A percentile compares a stretch with the other conserved stretches of the same genome.
Evolutionary conservation across 2,888 invertebrate genomes (phyloP).

Genomic region (Macaria liturata): DNA sequence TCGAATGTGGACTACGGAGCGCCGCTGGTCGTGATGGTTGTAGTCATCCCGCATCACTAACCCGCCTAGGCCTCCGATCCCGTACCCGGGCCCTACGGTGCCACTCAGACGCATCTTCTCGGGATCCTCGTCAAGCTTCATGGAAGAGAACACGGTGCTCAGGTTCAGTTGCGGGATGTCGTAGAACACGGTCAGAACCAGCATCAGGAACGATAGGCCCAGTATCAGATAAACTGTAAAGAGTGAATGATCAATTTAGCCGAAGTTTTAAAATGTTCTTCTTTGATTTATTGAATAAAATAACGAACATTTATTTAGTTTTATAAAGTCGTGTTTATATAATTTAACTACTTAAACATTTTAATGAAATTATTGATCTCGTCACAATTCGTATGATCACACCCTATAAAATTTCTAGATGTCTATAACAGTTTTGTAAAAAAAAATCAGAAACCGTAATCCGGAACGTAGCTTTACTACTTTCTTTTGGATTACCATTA

Average conservation of each 20-base stretch:
- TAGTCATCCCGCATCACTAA: constrained; percentile 75
- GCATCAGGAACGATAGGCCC: constrained; percentile 93
- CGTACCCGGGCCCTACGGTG: constrained; percentile 77
- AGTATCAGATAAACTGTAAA: constrained; percentile 89
- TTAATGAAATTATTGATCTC: too few relatives aligned
- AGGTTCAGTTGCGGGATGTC: constrained; percentile 95
- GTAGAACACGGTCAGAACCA: constrained; percentile 92
- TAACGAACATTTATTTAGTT: too few relatives aligned
- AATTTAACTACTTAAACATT: too few relatives aligned
- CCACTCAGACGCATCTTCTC: constrained; percentile 87
- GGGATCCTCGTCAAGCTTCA: constrained; percentile 83
- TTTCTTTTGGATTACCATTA: too few relatives aligned
- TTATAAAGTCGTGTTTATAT: too few relatives aligned
- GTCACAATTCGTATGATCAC: too few relatives aligned
- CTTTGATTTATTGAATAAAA: too few relatives aligned
- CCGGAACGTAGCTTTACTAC: too few relatives aligned
- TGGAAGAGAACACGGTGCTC: constrained; percentile 89
- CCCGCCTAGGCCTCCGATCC: constrained; percentile 69
- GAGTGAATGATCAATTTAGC: neutral
- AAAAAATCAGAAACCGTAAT: too few relatives aligned
- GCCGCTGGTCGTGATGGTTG: constrained; percentile 78
- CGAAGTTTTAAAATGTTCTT: too few relatives aligned
- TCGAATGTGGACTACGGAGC: constrained; percentile 86
- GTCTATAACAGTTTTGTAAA: too few relatives aligned
- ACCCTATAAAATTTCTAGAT: too few relatives aligned